Conservation (phyloP, 2,113 vertebrate species). For the Oncorhynchus clarkii region DNA sequence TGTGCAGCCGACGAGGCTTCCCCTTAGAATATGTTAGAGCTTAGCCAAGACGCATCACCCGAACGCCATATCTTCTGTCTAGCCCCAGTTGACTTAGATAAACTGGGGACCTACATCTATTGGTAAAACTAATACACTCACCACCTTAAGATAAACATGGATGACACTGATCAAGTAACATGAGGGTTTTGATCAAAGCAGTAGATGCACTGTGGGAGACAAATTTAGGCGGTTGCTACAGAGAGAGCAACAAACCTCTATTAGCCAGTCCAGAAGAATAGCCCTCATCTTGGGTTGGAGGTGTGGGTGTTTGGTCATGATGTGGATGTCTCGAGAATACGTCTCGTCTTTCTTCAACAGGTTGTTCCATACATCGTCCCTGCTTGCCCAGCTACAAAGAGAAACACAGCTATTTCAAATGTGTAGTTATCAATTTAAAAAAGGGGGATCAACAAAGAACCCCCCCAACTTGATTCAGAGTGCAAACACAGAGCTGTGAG, state of each 20-base stretch:
- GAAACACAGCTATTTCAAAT: neutral
- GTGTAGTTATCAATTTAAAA: neutral
- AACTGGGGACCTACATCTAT: too few relatives aligned
- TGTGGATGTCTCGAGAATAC: constrained; percentile 79
- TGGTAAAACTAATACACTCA: too few relatives aligned
- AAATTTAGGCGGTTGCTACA: neutral
- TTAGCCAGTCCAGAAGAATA: constrained; percentile 94
- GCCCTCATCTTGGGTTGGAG: constrained; percentile 93
- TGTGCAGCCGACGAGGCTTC: too few relatives aligned
- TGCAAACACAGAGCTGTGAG: neutral
- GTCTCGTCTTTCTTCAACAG: constrained; percentile 88
- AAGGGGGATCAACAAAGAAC: neutral
- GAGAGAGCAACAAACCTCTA: constrained; percentile 81
- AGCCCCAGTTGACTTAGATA: too few relatives aligned
- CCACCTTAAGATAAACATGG: neutral
- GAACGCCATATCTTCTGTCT: too few relatives aligned
- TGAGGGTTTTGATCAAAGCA: neutral
- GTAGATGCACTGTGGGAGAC: neutral
- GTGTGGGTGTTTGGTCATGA: constrained; percentile 89
- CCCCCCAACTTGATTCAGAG: neutral
- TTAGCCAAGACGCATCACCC: too few relatives aligned
- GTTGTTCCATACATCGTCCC: constrained; percentile 92
- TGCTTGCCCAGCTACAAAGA: constrained; percentile 87
- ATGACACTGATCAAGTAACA: neutral
- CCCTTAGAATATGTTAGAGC: too few relatives aligned